Conservation (phyloP, 2,113 vertebrate genomes). For the Chaetodon trifascialis region DNA sequence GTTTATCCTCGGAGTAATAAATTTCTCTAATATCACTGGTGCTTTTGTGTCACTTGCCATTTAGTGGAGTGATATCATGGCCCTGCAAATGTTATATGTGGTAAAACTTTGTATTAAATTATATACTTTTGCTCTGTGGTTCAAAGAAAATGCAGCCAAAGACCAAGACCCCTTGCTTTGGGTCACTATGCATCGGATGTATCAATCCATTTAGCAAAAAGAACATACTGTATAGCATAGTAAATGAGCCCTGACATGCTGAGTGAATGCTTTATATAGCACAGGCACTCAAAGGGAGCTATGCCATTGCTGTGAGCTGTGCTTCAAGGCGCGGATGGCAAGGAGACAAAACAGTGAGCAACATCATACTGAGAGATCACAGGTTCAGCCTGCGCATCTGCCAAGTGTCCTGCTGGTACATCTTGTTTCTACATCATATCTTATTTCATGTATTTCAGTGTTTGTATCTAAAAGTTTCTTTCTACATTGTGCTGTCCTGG, state of each 20-base stretch:
- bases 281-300: conserved; percentile 28
- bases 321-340: conserved; percentile 36
- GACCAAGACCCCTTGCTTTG: conserved; percentile 35
- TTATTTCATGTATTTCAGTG: neutral
- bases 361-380: conserved; percentile 32
- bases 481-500: neutral
- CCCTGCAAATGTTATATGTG: conserved; percentile 22
- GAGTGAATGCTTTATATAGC: conserved; percentile 60
- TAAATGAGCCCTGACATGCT: conserved; percentile 66
- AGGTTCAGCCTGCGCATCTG: conserved; percentile 24
- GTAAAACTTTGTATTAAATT: conserved; percentile 49
- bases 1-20: conserved; percentile 52
- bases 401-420: neutral
- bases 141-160: conserved; percentile 43
- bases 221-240: conserved; percentile 48
- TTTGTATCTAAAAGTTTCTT: neutral
- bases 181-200: conserved; percentile 49
- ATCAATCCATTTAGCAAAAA: conserved; percentile 57
- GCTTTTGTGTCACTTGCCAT: conserved; percentile 55
- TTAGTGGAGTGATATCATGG: conserved; percentile 32
- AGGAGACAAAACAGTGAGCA: conserved; percentile 22
- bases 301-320: conserved; percentile 8
- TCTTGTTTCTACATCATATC: neutral
- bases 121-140: conserved; percentile 34
- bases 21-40: conserved; percentile 54